Evolutionary conservation across 2,113 vertebrate genomes (phyloP), one percentile per base, ranked within the genome.

Genomic region (Poicephalus meyeri): DNA sequence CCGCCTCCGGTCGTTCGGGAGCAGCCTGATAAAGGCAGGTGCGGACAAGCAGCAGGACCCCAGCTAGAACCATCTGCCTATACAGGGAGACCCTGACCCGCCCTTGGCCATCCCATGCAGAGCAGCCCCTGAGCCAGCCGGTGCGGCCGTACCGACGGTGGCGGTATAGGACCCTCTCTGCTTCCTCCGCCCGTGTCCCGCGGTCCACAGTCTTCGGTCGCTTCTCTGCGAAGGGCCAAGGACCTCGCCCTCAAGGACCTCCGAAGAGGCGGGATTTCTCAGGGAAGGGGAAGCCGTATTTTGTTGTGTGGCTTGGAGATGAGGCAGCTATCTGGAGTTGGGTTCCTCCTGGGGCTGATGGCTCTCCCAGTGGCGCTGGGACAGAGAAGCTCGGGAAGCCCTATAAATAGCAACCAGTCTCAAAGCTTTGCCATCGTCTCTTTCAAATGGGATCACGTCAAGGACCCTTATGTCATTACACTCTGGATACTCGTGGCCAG

Each of bases 401-500:
- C 11, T 74, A 60, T 1, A 66, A 71, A 76, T 33, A 56, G 28
- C 79, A 72, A 8, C 74, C 25, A 56, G 17, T 24, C n/a, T 10
- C 4, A 74, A 12, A 97, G 80, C 71, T 98, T 98, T 87, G 91
- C 98, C 79, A 94, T 99, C 39, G 98, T 99, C 89, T 97, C 95
- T 23, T 98, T 99, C 92, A 56, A 98, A 21, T 99, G 99, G 99
- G 56, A 98, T 20, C 99, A 99, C 17, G 98, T 99, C 89, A 95
- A 98, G 96, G 82, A 95, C 4, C 98, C 99, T 3, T 99, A 98
- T 92, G 46, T 99, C 58, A 97, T 99, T 41, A 96, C 94, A 2
- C 78, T 99, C 50, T 99, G 99, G 99, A 96, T 99, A 63, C 93
- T 99, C 7, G 99, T 99, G 97, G 98, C 98, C 81, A 98, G 98